Evolutionary conservation across 37 sponge, comb jelly and placozoan species (phyloP), one percentile per base, ranked within the genome.

Genomic region (Tethya wilhelma): DNA sequence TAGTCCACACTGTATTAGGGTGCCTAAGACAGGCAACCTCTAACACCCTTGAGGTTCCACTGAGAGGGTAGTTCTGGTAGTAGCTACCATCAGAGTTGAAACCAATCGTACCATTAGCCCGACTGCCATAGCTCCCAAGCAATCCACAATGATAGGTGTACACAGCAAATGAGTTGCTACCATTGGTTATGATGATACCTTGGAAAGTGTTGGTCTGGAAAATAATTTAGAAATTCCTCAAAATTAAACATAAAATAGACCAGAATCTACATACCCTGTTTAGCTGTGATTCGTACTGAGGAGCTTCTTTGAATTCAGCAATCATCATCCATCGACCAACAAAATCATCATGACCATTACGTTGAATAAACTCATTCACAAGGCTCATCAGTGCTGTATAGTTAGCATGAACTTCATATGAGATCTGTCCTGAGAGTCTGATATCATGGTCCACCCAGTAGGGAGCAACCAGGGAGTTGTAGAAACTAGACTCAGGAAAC

Each of bases 261-360:
- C 8, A 62, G 20, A 9, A 23, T 28, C 8, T 62, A 11, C 41
- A 30, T 71, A 71, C 71, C 23, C 42, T 22, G 32, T 71, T 71
- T 5, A 9, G 12, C 17, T 45, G 3, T 5, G 71, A 71, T 5
- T 29, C 71, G 5, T 71, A 28, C 32, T 39, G 25, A 44, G 71
- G 49, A 38, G 42, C 44, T 38, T 76, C 64, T 37, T 60, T 39
- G 44, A 38, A 76, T 4, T 32, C 23, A 4, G 64, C 77, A 41
- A 60, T 44, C 64, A 76, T 34, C 77, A 76, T 76, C 77, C 77
- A 76, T 22, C 64, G 38, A 56, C 77, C 77, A 40, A 36, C 44
- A 62, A 76, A 76, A 31, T 71, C 49, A 44, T 42, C 29, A 29
- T 71, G 49, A 42, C n/a, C 49, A n/a, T 71, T 12, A 12, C 44